Conservation (phyloP, 92 coral and sea anemone species). For the Epizoanthus stellaris region DNA sequence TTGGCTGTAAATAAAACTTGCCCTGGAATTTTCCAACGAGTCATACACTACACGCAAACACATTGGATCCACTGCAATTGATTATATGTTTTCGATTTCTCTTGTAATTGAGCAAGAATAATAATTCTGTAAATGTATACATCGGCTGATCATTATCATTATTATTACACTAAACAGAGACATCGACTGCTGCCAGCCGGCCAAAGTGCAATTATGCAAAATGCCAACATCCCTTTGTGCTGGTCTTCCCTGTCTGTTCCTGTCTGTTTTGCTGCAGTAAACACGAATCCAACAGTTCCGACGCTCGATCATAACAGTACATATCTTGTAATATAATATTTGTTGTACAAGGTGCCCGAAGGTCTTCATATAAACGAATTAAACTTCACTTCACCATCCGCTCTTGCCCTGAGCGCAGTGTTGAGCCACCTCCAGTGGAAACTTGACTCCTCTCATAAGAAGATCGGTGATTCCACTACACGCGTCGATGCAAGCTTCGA, state of each 20-base stretch:
- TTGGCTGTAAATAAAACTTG: too few relatives aligned
- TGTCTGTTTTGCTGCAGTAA: neutral
- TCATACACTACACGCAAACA: too few relatives aligned
- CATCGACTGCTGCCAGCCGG: neutral
- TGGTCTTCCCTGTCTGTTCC: too few relatives aligned
- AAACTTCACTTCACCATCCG: conserved; percentile 37
- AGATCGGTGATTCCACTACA: conserved; percentile 60
- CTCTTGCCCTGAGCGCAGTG: conserved; percentile 58
- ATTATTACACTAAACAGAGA: neutral
- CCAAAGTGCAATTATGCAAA: neutral
- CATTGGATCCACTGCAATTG: neutral
- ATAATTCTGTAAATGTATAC: neutral
- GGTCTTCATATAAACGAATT: neutral
- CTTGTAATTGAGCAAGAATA: neutral
- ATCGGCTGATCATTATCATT: neutral
- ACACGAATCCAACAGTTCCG: conserved; percentile 2
- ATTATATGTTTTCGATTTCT: neutral
- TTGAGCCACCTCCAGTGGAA: conserved; percentile 62
- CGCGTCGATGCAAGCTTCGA: conserved; percentile 55
- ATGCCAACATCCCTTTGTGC: neutral
- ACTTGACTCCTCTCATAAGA: conserved; percentile 56
- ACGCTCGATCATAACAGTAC: neutral
- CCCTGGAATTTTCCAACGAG: too few relatives aligned
- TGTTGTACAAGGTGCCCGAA: neutral
- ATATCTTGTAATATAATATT: neutral